Evolutionary conservation across 2,113 vertebrate species (phyloP), one percentile per base, ranked within the genome.

Genomic region (Pachyramphus minor): DNA sequence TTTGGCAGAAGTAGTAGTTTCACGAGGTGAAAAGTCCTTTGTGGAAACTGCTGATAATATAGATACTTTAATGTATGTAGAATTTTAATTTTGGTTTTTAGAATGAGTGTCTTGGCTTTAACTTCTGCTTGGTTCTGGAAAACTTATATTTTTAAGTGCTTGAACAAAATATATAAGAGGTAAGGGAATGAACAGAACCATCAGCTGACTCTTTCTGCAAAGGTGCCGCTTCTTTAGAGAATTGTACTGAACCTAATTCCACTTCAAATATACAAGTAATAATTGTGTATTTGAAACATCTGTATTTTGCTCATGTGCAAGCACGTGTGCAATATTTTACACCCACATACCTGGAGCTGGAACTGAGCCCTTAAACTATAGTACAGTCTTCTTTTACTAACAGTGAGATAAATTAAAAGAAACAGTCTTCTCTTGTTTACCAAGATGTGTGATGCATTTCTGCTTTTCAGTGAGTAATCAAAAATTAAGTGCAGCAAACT

Each of bases 401-500:
- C 12, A 69, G 75, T 83, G 59, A 89, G 69, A 87, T 93, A 89
- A 96, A 75, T 88, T 69, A 60, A 91, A 94, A 97, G 73, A 86
- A 97, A 95, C 63, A 78, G 59, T 56, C 55, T 76, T 90, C 31
- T 60, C 72, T 87, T 77, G 45, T 97, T 95, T 96, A 95, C 87
- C 10, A 63, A n/a, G n/a, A n/a, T n/a, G 58, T 60, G 31, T 63
- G 67, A 85, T 80, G 68, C 68, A 62, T 97, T 97, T 96, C 41
- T 90, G 82, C 69, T 93, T 97, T 97, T 94, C 71, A 72, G 86
- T 96, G 90, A 91, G 59, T 89, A 96, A 96, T 83, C 67, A 93
- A 85, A 97, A 96, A 72, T 79, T 90, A 95, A 97, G 95, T 94
- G 92, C 76, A 97, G 78, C 84, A 95, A 95, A 80, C 94, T 96